These are phyloP conservation scores for Pluvialis apricaria DNA, from an alignment of 2,113 vertebrate species.

Conservation along the genomic window DNA sequence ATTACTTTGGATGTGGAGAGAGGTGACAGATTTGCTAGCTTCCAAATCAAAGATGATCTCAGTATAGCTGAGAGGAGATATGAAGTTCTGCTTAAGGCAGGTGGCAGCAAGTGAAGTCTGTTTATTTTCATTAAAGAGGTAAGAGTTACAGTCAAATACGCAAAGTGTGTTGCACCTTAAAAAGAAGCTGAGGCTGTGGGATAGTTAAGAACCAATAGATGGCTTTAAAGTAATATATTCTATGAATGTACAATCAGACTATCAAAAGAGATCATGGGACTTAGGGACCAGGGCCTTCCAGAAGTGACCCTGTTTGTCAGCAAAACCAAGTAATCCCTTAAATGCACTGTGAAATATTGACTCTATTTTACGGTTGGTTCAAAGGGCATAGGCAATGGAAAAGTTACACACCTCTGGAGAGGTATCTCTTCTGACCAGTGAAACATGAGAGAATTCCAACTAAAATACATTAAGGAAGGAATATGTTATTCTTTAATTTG, in stretches of 20 bases:
- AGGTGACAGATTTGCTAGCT: not conserved
- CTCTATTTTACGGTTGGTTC: not conserved
- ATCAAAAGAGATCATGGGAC: not conserved
- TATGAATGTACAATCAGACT: not conserved
- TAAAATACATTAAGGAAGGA: not conserved
- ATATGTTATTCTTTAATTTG: not conserved
- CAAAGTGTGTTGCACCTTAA: not conserved
- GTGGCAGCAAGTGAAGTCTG: not conserved
- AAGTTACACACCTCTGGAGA: not conserved
- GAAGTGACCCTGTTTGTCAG: not conserved
- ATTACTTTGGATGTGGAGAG: not conserved
- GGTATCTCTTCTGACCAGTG: not conserved
- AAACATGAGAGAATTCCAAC: not conserved
- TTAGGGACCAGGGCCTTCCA: not conserved
- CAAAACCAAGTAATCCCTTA: not conserved
- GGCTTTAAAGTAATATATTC: not conserved
- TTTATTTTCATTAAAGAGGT: not conserved
- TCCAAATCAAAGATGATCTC: not conserved
- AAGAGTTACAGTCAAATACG: not conserved
- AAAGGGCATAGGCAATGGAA: not conserved
- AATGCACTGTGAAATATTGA: not conserved
- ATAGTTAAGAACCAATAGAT: not conserved
- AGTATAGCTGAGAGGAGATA: not conserved
- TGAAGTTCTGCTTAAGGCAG: not conserved
- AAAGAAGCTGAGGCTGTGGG: not conserved